phyloP scores from a whole-genome alignment of 1,140 invertebrate species.

The Pentalonia nigronervosa region DNA sequence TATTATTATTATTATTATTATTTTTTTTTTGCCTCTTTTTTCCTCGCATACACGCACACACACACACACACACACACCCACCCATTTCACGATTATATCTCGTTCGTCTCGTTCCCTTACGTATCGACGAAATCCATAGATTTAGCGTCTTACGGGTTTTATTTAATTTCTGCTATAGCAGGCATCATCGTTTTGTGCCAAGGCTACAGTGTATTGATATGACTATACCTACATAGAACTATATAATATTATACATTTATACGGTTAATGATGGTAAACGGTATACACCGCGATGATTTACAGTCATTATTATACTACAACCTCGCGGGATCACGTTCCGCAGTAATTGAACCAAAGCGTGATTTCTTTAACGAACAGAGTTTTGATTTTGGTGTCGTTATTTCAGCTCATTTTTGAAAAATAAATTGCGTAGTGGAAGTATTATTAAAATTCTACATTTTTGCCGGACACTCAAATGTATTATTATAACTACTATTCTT shows the following conservation, averaged over 20 bases:
- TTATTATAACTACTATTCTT: neutral
- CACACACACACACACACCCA: too few species aligned
- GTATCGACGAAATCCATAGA: neutral
- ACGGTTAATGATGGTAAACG: neutral
- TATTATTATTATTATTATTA: slow-evolving; percentile 16
- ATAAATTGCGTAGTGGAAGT: neutral
- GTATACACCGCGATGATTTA: neutral
- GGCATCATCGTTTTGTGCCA: too few species aligned
- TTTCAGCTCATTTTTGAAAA: neutral
- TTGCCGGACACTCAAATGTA: neutral
- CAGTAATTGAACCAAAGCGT: neutral
- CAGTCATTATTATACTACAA: neutral
- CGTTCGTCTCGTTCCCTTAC: neutral
- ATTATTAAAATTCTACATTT: neutral
- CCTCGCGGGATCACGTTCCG: neutral
- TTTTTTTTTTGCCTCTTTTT: neutral
- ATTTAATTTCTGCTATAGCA: neutral
- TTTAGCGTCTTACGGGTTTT: neutral
- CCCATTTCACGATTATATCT: neutral
- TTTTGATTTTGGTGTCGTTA: neutral
- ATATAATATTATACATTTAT: too few species aligned
- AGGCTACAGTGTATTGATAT: neutral
- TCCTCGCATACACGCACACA: neutral
- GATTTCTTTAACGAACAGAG: neutral
- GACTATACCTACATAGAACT: too few species aligned